Percentiles rank a stretch among this genome's conserved stretches.
Evolutionary conservation across 2,888 invertebrate species (phyloP).

Genomic region (Ophraella communa): DNA sequence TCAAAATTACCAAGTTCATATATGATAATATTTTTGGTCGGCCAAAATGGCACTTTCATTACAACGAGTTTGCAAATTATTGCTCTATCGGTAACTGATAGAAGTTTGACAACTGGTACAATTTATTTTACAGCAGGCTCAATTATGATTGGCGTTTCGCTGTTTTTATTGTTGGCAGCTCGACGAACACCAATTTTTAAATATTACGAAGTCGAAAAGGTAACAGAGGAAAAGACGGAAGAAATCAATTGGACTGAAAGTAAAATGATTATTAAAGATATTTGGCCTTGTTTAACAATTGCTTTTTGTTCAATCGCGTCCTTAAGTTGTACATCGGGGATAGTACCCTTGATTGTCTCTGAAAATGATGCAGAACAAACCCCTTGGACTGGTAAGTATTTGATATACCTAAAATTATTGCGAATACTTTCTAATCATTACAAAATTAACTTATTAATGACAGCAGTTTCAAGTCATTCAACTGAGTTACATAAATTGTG

Average conservation of each 20-base stretch:
- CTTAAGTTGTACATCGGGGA: not conserved
- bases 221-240: not conserved
- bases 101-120: not conserved
- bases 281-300: constrained; percentile 13
- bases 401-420: too few relatives aligned
- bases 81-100: constrained; percentile 8
- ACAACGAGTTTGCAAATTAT: constrained; percentile 17
- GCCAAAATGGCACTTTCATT: constrained; percentile 13
- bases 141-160: not conserved
- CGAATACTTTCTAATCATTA: not conserved
- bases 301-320: not conserved
- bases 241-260: not conserved
- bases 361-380: not conserved
- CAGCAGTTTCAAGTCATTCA: too few relatives aligned
- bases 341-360: constrained; percentile 11
- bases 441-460: too few relatives aligned
- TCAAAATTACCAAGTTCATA: constrained; percentile 5
- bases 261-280: not conserved
- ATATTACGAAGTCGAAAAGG: constrained; percentile 3
- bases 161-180: not conserved
- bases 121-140: constrained; percentile 13
- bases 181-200: constrained; percentile 5
- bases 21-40: constrained; percentile 7
- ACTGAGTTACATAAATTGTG: too few relatives aligned
- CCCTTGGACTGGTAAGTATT: constrained; percentile 2